Percentiles rank a stretch among this genome's conserved stretches.
phyloP scores from a whole-genome alignment of 2,888 invertebrate species.

The Schizaphis graminum region DNA sequence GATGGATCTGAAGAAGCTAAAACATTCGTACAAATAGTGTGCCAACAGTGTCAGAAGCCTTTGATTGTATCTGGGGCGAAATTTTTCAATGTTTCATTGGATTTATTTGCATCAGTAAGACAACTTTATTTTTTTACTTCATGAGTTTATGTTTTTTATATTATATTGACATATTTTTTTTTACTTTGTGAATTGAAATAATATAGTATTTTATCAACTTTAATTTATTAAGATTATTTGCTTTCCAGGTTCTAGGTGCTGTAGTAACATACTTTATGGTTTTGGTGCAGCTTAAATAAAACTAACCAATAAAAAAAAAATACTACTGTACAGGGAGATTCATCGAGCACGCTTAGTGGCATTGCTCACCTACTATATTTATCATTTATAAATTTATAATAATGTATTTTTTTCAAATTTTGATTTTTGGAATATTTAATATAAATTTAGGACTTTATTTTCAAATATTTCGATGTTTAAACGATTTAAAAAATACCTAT shows the following conservation, averaged over 20 bases:
- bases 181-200: not conserved
- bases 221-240: conserved; percentile 66
- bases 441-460: not conserved
- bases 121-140: not conserved
- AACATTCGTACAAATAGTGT: conserved; percentile 91
- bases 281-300: conserved; percentile 86
- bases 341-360: not conserved
- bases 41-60: conserved; percentile 91
- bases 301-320: not conserved
- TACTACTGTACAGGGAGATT: not conserved
- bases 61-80: conserved; percentile 91
- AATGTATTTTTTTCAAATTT: not conserved
- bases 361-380: not conserved
- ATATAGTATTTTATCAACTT: not conserved
- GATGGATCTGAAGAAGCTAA: conserved; percentile 91
- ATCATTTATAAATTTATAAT: not conserved
- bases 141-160: no score
- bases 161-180: not conserved
- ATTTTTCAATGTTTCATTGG: conserved; percentile 89
- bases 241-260: conserved; percentile 83
- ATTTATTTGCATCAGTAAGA: conserved; percentile 89
- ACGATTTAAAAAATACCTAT: not conserved
- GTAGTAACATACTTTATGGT: conserved; percentile 94
- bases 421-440: not conserved
- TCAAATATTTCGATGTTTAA: not conserved